These are phyloP conservation scores for Mungos mungo DNA, from an alignment of 2,113 vertebrate species.

Conservation along the genomic window DNA sequence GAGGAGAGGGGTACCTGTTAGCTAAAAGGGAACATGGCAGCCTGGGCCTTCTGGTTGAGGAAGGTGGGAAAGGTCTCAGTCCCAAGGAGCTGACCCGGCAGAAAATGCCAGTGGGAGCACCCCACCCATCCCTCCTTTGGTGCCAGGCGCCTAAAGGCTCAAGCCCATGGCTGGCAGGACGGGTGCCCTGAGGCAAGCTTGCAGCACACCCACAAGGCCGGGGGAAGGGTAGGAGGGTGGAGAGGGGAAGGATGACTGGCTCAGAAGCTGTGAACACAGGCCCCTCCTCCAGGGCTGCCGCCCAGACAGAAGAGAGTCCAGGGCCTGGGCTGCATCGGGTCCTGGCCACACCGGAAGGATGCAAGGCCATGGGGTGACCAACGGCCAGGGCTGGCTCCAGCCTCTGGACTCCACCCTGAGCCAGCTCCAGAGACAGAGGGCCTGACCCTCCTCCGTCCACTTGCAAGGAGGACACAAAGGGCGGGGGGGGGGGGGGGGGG, in stretches of 20 bases:
- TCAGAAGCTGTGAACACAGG: neutral
- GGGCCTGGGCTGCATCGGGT: neutral
- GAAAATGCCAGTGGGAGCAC: neutral
- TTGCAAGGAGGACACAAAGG: neutral
- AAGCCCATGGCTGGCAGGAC: neutral
- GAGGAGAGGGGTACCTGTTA: neutral
- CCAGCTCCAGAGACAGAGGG: neutral
- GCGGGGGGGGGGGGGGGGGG: neutral
- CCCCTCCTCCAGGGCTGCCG: neutral
- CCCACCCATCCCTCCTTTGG: neutral
- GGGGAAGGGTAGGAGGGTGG: accelerated
- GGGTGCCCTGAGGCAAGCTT: neutral
- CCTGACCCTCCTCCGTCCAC: neutral
- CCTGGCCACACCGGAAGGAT: neutral
- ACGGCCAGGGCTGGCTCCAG: neutral
- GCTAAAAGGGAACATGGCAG: neutral
- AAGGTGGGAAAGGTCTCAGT: neutral
- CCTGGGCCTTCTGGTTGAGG: neutral
- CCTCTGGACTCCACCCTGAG: neutral
- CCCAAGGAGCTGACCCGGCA: neutral
- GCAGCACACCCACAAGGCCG: neutral
- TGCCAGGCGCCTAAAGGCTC: neutral
- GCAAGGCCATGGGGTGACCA: neutral
- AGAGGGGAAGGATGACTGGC: neutral
- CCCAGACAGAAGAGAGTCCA: neutral